Evolutionary conservation across 92 coral and sea anemone genomes (phyloP), one percentile per base, ranked within the genome.

Genomic region (Palythoa heliodiscus): DNA sequence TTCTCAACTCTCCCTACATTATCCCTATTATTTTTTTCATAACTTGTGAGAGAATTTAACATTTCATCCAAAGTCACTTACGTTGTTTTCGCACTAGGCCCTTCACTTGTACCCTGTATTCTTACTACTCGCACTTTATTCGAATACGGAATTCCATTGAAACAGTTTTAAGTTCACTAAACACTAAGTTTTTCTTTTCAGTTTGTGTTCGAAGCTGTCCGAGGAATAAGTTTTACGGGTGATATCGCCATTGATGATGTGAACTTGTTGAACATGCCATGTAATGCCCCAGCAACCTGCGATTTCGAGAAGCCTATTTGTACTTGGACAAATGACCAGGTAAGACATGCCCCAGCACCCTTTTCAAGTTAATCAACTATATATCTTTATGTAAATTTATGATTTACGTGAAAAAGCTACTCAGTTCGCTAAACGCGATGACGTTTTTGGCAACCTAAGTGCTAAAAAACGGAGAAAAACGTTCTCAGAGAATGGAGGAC

Each of bases 221-320:
- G 98, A 53, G 98, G 98, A 0, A 3, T 72, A 17, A 94, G 98
- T 73, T 94, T 39, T 60, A 83, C 92, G 3, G 98, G 98, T 13
- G 98, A 94, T 80, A 94, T 94, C 24, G 95, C 95, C 15, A 92
- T 94, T 40, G 98, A 94, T 80, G 98, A 94, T 38, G 77, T 94
- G 50, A 88, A 87, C 19, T 87, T 94, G 37, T 75, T 89, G 89
- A 90, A 94, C 78, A 87, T 79, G 29, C 83, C 88, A 3, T 94
- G 98, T 75, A 88, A 84, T 60, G 57, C 89, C 73, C 93, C 92
- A 74, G 99, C 91, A 22, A 84, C 89, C 83, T 96, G 99, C 72
- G 95, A 93, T 87, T 96, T 96, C 83, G 99, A 96, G 82, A 87
- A 89, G 61, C 90, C 95, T 48, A 87, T 84, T 78, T 96, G 99